Percentiles rank a stretch among this genome's conserved stretches.
Evolutionary conservation across 2,113 vertebrate genomes (phyloP).

Genomic region (Syrmaticus mikado): DNA sequence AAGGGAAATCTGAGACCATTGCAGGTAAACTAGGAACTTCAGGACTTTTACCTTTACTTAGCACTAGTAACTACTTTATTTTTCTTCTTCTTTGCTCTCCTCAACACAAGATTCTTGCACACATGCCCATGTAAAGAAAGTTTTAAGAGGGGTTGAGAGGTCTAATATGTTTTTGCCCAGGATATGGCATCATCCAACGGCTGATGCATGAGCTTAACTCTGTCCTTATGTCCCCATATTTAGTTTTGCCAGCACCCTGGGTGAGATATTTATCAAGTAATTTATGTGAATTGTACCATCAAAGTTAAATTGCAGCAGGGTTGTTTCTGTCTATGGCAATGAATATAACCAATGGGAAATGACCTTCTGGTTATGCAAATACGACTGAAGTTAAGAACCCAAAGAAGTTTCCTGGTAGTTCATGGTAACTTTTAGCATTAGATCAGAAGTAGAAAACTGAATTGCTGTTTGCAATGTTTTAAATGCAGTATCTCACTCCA

Average conservation of each 20-base stretch:
- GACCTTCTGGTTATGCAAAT: not conserved
- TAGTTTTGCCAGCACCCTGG: not conserved
- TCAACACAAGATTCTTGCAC: not conserved
- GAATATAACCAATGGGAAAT: too few relatives aligned
- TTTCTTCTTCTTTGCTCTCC: not conserved
- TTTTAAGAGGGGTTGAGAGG: not conserved
- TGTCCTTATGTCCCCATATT: not conserved
- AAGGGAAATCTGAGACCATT: not conserved
- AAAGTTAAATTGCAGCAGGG: not conserved
- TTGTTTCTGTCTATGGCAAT: not conserved
- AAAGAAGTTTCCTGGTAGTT: not conserved
- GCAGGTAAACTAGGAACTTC: not conserved
- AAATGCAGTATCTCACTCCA: not conserved
- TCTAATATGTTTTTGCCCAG: not conserved
- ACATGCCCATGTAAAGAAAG: not conserved
- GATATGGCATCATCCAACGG: not conserved
- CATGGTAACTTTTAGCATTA: not conserved
- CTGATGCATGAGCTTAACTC: accelerated
- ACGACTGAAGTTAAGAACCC: not conserved
- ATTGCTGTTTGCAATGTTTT: not conserved
- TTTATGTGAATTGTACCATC: not conserved
- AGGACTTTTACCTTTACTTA: not conserved
- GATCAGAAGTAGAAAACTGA: not conserved
- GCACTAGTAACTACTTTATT: not conserved
- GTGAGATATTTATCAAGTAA: not conserved